Percentiles rank a stretch among this genome's conserved stretches.
phyloP scores from a whole-genome alignment of 2,888 invertebrate genomes.

The Synergus umbraculus region DNA sequence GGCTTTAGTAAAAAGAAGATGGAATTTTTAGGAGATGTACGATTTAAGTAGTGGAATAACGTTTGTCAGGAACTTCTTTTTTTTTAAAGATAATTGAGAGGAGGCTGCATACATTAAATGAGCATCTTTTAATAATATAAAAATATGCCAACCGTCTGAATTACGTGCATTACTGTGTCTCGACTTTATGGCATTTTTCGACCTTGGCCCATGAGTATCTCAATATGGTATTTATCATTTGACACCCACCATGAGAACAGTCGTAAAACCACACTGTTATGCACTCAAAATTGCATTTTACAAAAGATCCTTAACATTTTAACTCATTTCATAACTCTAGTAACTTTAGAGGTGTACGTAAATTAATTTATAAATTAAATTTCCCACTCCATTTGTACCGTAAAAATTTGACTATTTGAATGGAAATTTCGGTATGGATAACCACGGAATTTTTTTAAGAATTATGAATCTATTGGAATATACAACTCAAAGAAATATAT shows the following conservation, averaged over 20 bases:
- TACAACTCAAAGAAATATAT: background rate
- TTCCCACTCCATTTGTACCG: background rate
- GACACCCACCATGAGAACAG: background rate
- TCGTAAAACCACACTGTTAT: constrained; percentile 12
- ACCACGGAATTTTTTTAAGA: no score
- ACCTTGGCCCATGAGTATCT: constrained; percentile 17
- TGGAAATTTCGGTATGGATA: no score
- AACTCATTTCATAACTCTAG: background rate
- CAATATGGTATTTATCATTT: constrained; percentile 26
- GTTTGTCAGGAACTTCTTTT: background rate
- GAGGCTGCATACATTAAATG: background rate
- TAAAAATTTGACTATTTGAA: no score
- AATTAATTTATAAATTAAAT: background rate
- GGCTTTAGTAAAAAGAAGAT: background rate
- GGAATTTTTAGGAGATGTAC: background rate
- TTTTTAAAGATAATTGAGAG: background rate
- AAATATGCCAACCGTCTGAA: constrained; percentile 13
- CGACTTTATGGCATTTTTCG: constrained; percentile 23
- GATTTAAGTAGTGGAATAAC: background rate
- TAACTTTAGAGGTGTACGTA: background rate
- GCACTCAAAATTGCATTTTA: constrained; percentile 1
- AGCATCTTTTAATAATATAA: constrained; percentile 25
- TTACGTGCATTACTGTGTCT: constrained; percentile 18
- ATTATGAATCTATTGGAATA: no score
- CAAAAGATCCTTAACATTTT: background rate